Conservation (phyloP, 2,113 vertebrate genomes). For the Lutjanus erythropterus region DNA sequence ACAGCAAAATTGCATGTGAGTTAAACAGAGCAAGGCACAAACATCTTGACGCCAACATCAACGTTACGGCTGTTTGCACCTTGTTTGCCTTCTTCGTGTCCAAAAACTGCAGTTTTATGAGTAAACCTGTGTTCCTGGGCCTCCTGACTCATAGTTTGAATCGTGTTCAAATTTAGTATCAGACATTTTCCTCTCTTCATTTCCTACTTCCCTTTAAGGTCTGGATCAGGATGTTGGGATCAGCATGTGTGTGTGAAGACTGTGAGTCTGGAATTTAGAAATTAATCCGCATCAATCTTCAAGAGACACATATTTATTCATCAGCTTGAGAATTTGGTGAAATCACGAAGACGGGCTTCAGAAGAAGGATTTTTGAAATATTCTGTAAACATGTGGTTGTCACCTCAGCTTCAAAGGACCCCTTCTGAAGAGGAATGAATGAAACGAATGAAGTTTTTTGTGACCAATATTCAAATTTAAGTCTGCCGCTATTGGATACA, state of each 20-base stretch:
- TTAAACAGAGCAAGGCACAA: background rate
- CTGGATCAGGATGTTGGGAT: constrained; percentile 22
- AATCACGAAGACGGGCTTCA: background rate
- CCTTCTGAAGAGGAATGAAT: too few species aligned
- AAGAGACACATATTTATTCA: background rate
- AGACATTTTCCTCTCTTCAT: constrained; percentile 49
- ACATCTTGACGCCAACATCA: constrained; percentile 16
- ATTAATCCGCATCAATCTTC: background rate
- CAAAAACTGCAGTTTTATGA: constrained; percentile 14
- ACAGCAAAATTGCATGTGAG: constrained; percentile 1
- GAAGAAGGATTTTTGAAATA: background rate
- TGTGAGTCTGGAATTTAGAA: constrained; percentile 6
- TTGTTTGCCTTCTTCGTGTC: constrained; percentile 7
- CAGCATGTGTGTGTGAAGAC: constrained; percentile 17
- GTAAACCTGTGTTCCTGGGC: background rate
- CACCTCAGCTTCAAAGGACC: background rate
- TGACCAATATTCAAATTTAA: too few species aligned
- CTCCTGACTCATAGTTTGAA: constrained; percentile 41
- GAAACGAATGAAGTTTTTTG: too few species aligned
- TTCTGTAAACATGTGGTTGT: background rate
- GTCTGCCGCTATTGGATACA: too few species aligned
- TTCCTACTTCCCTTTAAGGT: constrained; percentile 25
- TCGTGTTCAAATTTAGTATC: constrained; percentile 40
- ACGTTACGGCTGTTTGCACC: constrained; percentile 21
- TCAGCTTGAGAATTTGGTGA: background rate